Percentiles rank a stretch among this genome's conserved stretches.
Conservation (phyloP, 2,113 vertebrate genomes). For the Gambusia affinis region DNA sequence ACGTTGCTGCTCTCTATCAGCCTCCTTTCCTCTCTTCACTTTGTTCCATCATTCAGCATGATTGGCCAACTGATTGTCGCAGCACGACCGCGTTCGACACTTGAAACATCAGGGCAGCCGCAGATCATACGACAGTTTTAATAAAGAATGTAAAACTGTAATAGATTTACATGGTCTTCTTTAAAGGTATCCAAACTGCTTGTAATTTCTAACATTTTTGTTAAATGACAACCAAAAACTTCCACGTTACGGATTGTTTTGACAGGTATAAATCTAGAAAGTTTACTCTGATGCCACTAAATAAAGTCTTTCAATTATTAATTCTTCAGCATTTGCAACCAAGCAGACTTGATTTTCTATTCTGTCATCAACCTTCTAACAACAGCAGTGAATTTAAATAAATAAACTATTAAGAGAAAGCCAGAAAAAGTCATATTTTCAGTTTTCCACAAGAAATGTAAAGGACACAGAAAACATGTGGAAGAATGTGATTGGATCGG, state of each 20-base stretch:
- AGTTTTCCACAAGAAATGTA: neutral
- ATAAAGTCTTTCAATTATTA: neutral
- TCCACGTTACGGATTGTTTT: no score
- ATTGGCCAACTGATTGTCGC: conserved; percentile 55
- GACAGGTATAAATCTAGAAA: no score
- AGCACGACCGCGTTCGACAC: neutral
- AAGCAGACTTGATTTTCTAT: no score
- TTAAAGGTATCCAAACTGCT: neutral
- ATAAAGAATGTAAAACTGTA: neutral
- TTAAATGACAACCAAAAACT: no score
- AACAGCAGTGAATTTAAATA: neutral
- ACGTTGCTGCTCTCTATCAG: conserved; percentile 45
- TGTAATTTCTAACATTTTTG: neutral
- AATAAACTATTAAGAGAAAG: neutral
- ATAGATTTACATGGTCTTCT: neutral
- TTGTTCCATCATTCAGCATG: conserved; percentile 54
- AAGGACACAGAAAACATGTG: neutral
- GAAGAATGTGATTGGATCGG: neutral
- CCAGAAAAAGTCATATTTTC: neutral
- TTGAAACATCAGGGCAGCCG: neutral
- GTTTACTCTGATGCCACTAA: neutral
- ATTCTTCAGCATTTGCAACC: neutral
- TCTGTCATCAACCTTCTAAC: no score
- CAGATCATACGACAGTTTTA: neutral
- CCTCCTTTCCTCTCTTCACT: conserved; percentile 37